Evolutionary conservation across 2,888 invertebrate species (phyloP).

Genomic region (Punctoribates punctum): DNA sequence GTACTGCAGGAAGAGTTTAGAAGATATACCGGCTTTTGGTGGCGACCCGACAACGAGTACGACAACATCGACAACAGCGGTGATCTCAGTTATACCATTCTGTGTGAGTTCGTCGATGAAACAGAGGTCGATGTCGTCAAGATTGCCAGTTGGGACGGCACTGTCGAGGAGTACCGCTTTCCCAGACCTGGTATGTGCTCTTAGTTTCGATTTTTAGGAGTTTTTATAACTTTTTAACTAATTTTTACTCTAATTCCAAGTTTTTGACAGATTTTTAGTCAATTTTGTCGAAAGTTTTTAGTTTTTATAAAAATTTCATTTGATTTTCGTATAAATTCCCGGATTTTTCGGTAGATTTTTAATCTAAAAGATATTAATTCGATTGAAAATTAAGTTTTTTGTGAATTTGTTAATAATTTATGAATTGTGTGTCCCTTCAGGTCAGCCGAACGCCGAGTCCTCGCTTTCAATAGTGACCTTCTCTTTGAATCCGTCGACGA

Average conservation of each 20-base stretch:
- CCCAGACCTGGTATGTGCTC: constrained; percentile 54
- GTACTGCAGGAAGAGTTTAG: constrained; percentile 98
- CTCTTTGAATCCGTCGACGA: constrained; percentile 55
- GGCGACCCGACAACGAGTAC: constrained; percentile 67
- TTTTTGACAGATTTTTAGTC: neutral
- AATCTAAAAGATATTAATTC: too few species aligned
- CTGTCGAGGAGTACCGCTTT: constrained; percentile 59
- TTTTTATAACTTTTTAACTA: constrained; percentile 13
- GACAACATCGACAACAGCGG: constrained; percentile 30
- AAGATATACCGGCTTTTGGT: constrained; percentile 95
- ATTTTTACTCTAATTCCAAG: neutral
- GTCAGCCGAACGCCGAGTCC: constrained; percentile 84
- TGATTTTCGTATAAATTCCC: too few species aligned
- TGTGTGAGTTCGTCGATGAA: constrained; percentile 62
- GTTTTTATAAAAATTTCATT: neutral
- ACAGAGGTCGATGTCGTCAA: constrained; percentile 83
- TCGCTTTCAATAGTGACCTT: constrained; percentile 70
- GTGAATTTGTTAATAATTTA: neutral
- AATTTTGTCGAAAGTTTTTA: neutral
- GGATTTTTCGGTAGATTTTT: too few species aligned
- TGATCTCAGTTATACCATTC: constrained; percentile 52
- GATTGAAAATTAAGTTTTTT: too few species aligned
- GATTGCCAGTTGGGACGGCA: constrained; percentile 76
- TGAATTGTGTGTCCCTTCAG: constrained; percentile 52
- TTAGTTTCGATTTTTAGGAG: neutral